Evolutionary conservation across 2,113 vertebrate species (phyloP).

Genomic region (Alosa alosa): DNA sequence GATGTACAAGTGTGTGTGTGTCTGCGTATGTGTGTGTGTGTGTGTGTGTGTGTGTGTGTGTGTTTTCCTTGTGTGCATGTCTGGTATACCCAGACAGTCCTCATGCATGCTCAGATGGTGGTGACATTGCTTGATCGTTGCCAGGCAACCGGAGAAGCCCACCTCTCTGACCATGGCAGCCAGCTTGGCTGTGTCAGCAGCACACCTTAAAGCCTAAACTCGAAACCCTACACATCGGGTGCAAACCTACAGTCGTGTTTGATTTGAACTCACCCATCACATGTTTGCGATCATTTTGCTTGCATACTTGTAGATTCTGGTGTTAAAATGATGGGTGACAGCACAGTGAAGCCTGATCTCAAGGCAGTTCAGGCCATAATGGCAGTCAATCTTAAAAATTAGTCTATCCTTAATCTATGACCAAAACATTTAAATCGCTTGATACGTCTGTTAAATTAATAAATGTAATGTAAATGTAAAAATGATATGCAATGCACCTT

Average conservation of each 20-base stretch:
- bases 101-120: slow-evolving; percentile 37
- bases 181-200: not conserved
- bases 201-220: not conserved
- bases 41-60: not conserved
- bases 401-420: too few species aligned
- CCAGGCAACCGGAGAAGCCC: slow-evolving; percentile 28
- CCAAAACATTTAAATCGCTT: too few species aligned
- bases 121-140: slow-evolving; percentile 40
- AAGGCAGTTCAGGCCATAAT: not conserved
- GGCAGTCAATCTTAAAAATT: too few species aligned
- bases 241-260: too few species aligned
- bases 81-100: not conserved
- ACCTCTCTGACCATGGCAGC: slow-evolving; percentile 10
- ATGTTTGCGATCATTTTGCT: not conserved
- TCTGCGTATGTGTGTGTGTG: slow-evolving; percentile 18
- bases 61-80: not conserved
- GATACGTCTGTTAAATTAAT: too few species aligned
- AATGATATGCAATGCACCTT: too few species aligned
- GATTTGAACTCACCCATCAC: not conserved
- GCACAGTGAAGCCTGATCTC: not conserved
- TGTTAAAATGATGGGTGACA: not conserved
- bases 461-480: too few species aligned
- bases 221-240: too few species aligned
- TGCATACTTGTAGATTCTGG: not conserved
- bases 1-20: slow-evolving; percentile 19